A percentile compares a stretch with the other conserved stretches of the same genome.
phyloP scores from a whole-genome alignment of 2,888 invertebrate genomes.

The Rhamphomyia laevipes region DNA sequence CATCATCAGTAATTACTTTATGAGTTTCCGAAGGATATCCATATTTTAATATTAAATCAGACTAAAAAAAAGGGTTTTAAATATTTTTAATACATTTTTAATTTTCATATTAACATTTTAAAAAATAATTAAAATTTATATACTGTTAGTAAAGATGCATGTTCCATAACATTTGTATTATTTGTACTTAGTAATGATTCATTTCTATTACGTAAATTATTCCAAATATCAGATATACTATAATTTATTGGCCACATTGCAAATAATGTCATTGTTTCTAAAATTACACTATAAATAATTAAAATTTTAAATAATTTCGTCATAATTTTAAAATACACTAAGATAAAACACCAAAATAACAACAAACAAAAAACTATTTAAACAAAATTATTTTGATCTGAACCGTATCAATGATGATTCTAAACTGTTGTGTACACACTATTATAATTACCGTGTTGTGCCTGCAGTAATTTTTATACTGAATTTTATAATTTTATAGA shows the following conservation, averaged over 20 bases:
- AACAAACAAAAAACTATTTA: too few relatives aligned
- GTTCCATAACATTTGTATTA: constrained; percentile 28
- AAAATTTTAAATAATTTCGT: background rate
- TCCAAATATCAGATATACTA: background rate
- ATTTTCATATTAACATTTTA: background rate
- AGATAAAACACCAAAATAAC: too few relatives aligned
- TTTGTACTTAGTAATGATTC: background rate
- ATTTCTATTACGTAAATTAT: background rate
- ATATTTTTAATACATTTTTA: background rate
- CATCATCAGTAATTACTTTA: constrained; percentile 59
- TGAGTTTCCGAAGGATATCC: constrained; percentile 56
- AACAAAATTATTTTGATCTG: too few relatives aligned
- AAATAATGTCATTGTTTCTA: background rate
- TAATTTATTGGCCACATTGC: background rate
- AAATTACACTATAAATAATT: background rate
- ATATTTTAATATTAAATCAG: constrained; percentile 48
- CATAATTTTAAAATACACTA: too few relatives aligned
- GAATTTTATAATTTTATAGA: too few relatives aligned
- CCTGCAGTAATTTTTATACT: too few relatives aligned
- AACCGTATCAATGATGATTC: too few relatives aligned
- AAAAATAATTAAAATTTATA: background rate
- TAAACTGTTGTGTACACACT: too few relatives aligned
- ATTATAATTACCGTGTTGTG: too few relatives aligned
- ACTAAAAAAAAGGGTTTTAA: constrained; percentile 28
- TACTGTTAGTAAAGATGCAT: constrained; percentile 34